These are phyloP conservation scores for Leptinotarsa peninsularis DNA, from an alignment of 2,888 invertebrate genomes.

Conservation along the genomic window DNA sequence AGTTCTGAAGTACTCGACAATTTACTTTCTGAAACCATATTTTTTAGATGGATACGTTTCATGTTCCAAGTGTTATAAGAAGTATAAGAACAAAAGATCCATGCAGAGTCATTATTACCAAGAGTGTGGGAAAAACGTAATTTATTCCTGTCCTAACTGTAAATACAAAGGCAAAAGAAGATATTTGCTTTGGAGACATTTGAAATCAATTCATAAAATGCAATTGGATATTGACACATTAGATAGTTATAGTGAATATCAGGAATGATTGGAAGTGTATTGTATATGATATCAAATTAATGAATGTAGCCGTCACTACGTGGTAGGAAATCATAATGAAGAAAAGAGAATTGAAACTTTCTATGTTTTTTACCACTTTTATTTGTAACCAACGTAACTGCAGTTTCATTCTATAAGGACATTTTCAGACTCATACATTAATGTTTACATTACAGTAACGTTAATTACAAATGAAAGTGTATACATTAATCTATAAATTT, in stretches of 20 bases:
- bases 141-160: not conserved
- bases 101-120: slow-evolving; percentile 5
- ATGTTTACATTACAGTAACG: too few relatives aligned
- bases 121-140: not conserved
- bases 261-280: not conserved
- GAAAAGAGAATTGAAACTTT: too few relatives aligned
- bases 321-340: too few relatives aligned
- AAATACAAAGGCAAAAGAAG: not conserved
- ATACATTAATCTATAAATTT: too few relatives aligned
- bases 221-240: not conserved
- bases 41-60: not conserved
- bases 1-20: too few relatives aligned
- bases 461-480: too few relatives aligned
- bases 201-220: not conserved
- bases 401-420: too few relatives aligned
- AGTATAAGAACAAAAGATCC: slow-evolving; percentile 3
- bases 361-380: too few relatives aligned
- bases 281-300: not conserved
- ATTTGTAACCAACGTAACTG: too few relatives aligned
- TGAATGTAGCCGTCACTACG: too few relatives aligned
- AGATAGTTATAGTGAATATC: not conserved
- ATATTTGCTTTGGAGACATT: not conserved
- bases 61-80: not conserved
- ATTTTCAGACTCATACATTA: too few relatives aligned
- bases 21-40: not conserved